Conservation (phyloP, 2,888 invertebrate genomes). For the Limnephilus marmoratus region DNA sequence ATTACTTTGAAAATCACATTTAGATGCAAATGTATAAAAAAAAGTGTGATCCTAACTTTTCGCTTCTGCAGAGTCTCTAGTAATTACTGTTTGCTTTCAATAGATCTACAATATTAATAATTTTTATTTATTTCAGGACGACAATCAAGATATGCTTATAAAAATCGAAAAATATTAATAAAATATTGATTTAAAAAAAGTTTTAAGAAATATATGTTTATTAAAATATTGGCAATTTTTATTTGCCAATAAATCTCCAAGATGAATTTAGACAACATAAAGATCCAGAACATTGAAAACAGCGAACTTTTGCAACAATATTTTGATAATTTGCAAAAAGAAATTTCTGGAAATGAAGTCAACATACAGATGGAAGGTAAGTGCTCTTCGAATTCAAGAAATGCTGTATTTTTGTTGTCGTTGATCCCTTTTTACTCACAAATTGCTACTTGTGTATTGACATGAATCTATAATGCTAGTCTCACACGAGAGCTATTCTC, state of each 20-base stretch:
- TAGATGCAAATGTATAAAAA: no score
- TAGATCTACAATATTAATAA: background rate
- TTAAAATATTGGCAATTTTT: background rate
- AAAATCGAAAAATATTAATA: no score
- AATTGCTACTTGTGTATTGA: background rate
- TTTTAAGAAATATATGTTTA: background rate
- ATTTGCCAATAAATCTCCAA: slow-evolving; percentile 11
- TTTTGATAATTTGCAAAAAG: slow-evolving; percentile 88
- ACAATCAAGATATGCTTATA: background rate
- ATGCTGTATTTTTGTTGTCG: background rate
- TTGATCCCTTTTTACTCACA: background rate
- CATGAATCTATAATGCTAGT: background rate
- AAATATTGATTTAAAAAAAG: background rate
- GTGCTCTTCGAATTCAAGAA: slow-evolving; percentile 45
- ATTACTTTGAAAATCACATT: no score
- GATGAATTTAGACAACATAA: slow-evolving; percentile 42
- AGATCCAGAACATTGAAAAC: slow-evolving; percentile 67
- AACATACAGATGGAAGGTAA: slow-evolving; percentile 73
- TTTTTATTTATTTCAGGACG: background rate
- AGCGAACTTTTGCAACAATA: slow-evolving; percentile 86
- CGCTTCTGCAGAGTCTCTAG: background rate
- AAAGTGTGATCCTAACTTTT: background rate
- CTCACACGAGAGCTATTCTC: no score
- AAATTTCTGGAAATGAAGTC: slow-evolving; percentile 81
- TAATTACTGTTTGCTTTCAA: background rate